Evolutionary conservation across 1,140 invertebrate genomes (phyloP).

Genomic region (Lepidurus arcticus): DNA sequence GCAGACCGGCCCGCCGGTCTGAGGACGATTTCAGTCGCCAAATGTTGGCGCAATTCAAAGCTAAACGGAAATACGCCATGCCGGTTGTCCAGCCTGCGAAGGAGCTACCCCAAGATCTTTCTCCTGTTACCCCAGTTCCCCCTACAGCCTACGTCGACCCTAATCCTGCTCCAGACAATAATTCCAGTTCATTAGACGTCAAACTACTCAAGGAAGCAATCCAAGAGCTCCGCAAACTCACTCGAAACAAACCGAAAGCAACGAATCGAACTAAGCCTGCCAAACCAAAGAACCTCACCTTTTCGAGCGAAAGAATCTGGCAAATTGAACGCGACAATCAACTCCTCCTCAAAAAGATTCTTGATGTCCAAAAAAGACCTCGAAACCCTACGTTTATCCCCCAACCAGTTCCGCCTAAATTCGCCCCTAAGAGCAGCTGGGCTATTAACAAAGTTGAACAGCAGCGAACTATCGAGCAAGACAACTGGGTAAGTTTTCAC

Average conservation of each 20-base stretch:
- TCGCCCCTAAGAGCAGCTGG: background rate
- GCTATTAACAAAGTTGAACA: background rate
- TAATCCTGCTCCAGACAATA: background rate
- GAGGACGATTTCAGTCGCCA: background rate
- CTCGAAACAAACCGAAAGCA: background rate
- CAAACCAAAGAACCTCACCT: slow-evolving; percentile 2
- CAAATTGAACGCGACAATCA: slow-evolving; percentile 5
- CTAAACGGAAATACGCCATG: background rate
- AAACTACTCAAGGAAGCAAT: background rate
- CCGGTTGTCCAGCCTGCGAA: background rate
- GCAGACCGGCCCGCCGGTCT: background rate
- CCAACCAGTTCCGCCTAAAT: background rate
- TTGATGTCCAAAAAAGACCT: background rate
- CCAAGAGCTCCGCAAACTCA: background rate
- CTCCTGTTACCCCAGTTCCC: background rate
- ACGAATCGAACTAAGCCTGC: background rate
- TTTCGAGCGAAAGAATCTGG: background rate
- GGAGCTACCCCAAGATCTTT: background rate
- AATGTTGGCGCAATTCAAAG: slow-evolving; percentile 10
- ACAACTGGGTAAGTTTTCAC: background rate
- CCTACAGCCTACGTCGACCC: background rate
- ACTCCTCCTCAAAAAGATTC: background rate
- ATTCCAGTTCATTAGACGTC: background rate
- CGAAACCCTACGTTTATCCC: background rate
- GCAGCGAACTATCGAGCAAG: background rate